Conservation (phyloP, 2,797 vertebrate species). For the Lutjanus argentimaculatus region DNA sequence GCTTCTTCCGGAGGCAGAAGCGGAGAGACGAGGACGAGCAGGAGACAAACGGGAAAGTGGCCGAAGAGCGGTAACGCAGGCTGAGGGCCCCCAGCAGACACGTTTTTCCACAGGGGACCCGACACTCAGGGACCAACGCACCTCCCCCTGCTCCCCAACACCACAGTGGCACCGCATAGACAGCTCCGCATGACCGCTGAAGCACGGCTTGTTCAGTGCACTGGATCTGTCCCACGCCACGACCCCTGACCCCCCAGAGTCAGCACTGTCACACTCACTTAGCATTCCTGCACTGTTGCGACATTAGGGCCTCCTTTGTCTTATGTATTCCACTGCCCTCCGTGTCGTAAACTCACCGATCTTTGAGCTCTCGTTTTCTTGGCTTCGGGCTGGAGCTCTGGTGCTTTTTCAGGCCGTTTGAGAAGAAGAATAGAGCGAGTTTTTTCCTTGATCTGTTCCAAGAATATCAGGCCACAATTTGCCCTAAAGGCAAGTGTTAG, state of each 20-base stretch:
- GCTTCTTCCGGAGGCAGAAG: conserved; percentile 94
- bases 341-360: conserved; percentile 49
- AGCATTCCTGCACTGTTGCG: conserved; percentile 77
- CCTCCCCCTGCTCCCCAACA: conserved; percentile 54
- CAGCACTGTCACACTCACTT: conserved; percentile 78
- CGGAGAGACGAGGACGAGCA: conserved; percentile 83
- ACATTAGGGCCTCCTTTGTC: conserved; percentile 55
- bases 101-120: conserved; percentile 78
- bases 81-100: conserved; percentile 72
- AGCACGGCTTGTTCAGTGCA: conserved; percentile 73
- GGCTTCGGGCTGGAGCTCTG: conserved; percentile 39
- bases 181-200: conserved; percentile 54
- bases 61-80: conserved; percentile 89
- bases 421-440: conserved; percentile 27
- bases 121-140: conserved; percentile 87
- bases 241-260: conserved; percentile 69
- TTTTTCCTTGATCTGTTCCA: conserved; percentile 42
- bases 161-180: conserved; percentile 61
- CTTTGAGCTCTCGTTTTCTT: conserved; percentile 41
- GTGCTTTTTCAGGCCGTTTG: conserved; percentile 32
- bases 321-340: conserved; percentile 44
- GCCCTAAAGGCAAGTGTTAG: conserved; percentile 40
- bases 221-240: conserved; percentile 67
- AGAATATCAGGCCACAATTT: conserved; percentile 38
- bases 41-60: conserved; percentile 86